Percentiles rank a stretch among this genome's conserved stretches.
Evolutionary conservation across 1,140 invertebrate species (phyloP).

Genomic region (Cylas formicarius): DNA sequence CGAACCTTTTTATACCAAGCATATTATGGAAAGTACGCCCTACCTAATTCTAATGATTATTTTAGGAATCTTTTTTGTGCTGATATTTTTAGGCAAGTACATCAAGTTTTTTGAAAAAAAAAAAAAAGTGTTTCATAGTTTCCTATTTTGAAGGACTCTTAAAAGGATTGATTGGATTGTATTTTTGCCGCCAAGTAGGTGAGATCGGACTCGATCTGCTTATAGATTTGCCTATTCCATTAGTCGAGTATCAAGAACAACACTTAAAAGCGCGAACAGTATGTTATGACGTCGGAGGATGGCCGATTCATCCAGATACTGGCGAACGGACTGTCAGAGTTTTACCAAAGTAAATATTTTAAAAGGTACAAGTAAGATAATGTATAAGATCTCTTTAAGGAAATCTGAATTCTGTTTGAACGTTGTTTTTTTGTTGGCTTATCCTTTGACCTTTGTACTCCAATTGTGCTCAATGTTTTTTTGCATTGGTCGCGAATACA

Average conservation of each 20-base stretch:
- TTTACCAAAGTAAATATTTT: slow-evolving; percentile 15
- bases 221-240: slow-evolving; percentile 42
- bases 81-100: slow-evolving; percentile 19
- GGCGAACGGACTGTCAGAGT: slow-evolving; percentile 37
- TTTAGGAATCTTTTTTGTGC: slow-evolving; percentile 11
- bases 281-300: slow-evolving; percentile 45
- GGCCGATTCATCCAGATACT: slow-evolving; percentile 49
- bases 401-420: slow-evolving; percentile 37
- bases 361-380: not conserved
- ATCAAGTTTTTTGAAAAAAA: not conserved
- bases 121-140: slow-evolving; percentile 1
- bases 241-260: slow-evolving; percentile 44
- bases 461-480: slow-evolving; percentile 25
- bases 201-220: slow-evolving; percentile 42
- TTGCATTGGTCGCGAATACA: slow-evolving; percentile 20
- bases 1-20: slow-evolving; percentile 12
- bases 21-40: slow-evolving; percentile 12
- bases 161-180: slow-evolving; percentile 26
- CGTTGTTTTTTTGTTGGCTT: slow-evolving; percentile 38
- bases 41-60: slow-evolving; percentile 13
- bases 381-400: slow-evolving; percentile 18
- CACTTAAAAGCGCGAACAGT: slow-evolving; percentile 38
- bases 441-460: slow-evolving; percentile 30
- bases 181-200: slow-evolving; percentile 12
- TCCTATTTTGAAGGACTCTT: slow-evolving; percentile 19